Evolutionary conservation across 2,888 invertebrate genomes (phyloP), one percentile per base, ranked within the genome.

Genomic region (Pseudolycoriella hygida): DNA sequence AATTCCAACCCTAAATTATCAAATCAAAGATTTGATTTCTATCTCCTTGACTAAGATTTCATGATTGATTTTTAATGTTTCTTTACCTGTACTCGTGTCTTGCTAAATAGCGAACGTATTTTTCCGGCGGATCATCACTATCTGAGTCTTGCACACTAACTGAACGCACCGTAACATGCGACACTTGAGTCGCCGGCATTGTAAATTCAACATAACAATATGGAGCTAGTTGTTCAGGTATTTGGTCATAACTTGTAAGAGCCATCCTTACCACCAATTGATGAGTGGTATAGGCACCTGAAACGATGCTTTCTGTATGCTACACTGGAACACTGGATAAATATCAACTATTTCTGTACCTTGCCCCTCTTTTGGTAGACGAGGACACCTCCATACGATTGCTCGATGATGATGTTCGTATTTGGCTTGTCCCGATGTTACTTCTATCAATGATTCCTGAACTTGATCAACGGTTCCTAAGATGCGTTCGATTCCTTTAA

Each of bases 331-430:
- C 25, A 25, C n/a, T n/a, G n/a, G n/a, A n/a, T n/a, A n/a, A n/a
- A n/a, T 6, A 25, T 25, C 25, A 8, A 25, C 25, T 6, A 25
- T 25, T 25, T 25, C 8, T 25, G 17, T 60, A 90, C 94, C 97
- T 75, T 98, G 96, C 52, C 97, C 96, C 67, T 97, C 93, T 66
- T 97, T 97, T 46, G 98, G 98, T 56, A 99, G 73, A 44, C 96
- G 73, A 8, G 93, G 85, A 73, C 98, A 96, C 54, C 98, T 74
- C 98, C 98, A 98, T 25, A 99, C 97, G 55, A 98, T 88, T 47
- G 96, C 80, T 51, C 88, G 76, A 68, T 94, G 94, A 60, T 96
- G 90, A 69, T 97, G 96, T 67, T 98, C 97, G 67, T 98, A 98
- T 69, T 98, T 98, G 47, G 98, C 97, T 63, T 89, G 80, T 42